Evolutionary conservation across 1,140 invertebrate species (phyloP).

Genomic region (Drosophila guanche): DNA sequence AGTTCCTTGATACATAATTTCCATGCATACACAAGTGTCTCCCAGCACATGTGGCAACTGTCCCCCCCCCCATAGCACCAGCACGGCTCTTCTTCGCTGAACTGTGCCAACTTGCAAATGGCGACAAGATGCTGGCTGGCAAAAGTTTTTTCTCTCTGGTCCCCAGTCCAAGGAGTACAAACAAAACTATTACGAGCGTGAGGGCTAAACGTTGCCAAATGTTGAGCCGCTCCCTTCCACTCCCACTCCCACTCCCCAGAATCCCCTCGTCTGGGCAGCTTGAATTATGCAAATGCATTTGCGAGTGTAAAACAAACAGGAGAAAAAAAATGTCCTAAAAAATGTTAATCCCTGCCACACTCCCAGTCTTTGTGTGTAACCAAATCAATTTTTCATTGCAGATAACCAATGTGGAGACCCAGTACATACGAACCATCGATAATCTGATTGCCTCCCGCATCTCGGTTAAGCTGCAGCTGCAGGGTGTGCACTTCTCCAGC

Average conservation of each 20-base stretch:
- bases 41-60: conserved; percentile 59
- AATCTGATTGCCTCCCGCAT: conserved; percentile 78
- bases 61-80: background rate
- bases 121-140: conserved; percentile 79
- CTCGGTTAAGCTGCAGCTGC: conserved; percentile 80
- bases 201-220: conserved; percentile 75
- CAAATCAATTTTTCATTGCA: conserved; percentile 19
- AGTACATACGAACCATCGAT: conserved; percentile 79
- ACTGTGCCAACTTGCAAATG: conserved; percentile 76
- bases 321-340: conserved; percentile 33
- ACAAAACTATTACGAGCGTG: conserved; percentile 67
- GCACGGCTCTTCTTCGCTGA: conserved; percentile 21
- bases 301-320: conserved; percentile 67
- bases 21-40: conserved; percentile 70
- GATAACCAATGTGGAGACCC: conserved; percentile 68
- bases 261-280: conserved; percentile 25
- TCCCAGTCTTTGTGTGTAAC: background rate
- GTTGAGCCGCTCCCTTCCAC: conserved; percentile 32
- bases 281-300: conserved; percentile 78
- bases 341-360: conserved; percentile 42
- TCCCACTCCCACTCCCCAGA: background rate
- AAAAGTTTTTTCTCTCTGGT: conserved; percentile 62
- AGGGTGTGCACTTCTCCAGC: conserved; percentile 76
- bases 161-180: conserved; percentile 55
- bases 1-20: conserved; percentile 82